Evolutionary conservation across 2,888 invertebrate genomes (phyloP).

Genomic region (Himalopsyche japonica): DNA sequence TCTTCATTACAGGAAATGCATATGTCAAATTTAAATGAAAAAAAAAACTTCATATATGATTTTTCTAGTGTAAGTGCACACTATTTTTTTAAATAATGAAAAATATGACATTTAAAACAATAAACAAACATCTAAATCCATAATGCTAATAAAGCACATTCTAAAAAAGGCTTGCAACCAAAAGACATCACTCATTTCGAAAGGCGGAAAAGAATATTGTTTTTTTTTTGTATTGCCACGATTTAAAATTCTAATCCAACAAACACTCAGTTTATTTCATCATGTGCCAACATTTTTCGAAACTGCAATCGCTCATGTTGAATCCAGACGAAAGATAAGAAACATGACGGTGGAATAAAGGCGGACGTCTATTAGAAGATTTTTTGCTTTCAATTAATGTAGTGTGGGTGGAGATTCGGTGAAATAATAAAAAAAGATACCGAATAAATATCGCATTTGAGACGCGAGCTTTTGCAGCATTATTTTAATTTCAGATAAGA

Average conservation of each 20-base stretch:
- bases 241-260: neutral
- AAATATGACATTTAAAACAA: no score
- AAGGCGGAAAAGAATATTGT: neutral
- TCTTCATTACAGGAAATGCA: no score
- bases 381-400: neutral
- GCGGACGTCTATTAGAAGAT: neutral
- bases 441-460: neutral
- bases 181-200: neutral
- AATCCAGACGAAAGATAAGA: conserved; percentile 21
- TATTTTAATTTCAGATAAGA: neutral
- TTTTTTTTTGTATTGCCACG: neutral
- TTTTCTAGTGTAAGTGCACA: no score
- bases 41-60: no score
- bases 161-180: neutral
- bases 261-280: conserved; percentile 6
- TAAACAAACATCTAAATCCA: neutral
- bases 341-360: neutral
- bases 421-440: neutral
- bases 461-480: neutral
- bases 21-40: no score
- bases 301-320: conserved; percentile 27
- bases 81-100: no score
- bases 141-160: neutral
- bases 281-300: conserved; percentile 19
- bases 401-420: conserved; percentile 1